Evolutionary conservation across 1,140 invertebrate genomes (phyloP).

Genomic region (Cepaea nemoralis): DNA sequence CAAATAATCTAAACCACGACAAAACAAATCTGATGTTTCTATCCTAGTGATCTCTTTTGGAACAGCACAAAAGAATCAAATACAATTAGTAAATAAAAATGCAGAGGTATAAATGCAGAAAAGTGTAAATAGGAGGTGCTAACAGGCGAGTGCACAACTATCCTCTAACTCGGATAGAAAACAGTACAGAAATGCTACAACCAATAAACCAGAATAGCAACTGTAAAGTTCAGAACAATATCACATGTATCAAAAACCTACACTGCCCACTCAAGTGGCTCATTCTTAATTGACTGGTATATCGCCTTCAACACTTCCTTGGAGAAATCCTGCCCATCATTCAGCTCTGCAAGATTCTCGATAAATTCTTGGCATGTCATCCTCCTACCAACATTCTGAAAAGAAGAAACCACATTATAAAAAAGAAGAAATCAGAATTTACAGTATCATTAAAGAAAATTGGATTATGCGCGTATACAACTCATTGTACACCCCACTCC

Average conservation of each 20-base stretch:
- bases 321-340: slow-evolving; percentile 96
- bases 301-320: slow-evolving; percentile 91
- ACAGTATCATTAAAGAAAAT: too few relatives aligned
- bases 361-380: slow-evolving; percentile 98
- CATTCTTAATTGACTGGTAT: slow-evolving; percentile 94
- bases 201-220: not conserved
- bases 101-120: too few relatives aligned
- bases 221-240: not conserved
- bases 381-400: slow-evolving; percentile 86
- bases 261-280: slow-evolving; percentile 95
- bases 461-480: too few relatives aligned
- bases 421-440: too few relatives aligned
- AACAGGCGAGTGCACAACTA: too few relatives aligned
- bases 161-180: not conserved
- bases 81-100: too few relatives aligned
- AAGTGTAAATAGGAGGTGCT: too few relatives aligned
- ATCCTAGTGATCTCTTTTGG: too few relatives aligned
- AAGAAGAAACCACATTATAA: not conserved
- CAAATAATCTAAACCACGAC: too few relatives aligned
- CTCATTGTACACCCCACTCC: too few relatives aligned
- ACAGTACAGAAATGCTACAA: not conserved
- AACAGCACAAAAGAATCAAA: too few relatives aligned
- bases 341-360: slow-evolving; percentile 95
- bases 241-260: slow-evolving; percentile 76
- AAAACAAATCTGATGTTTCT: too few relatives aligned